Percentiles rank a stretch among this genome's conserved stretches.
phyloP scores from a whole-genome alignment of 2,797 vertebrate genomes.

The Clarias fuscus region DNA sequence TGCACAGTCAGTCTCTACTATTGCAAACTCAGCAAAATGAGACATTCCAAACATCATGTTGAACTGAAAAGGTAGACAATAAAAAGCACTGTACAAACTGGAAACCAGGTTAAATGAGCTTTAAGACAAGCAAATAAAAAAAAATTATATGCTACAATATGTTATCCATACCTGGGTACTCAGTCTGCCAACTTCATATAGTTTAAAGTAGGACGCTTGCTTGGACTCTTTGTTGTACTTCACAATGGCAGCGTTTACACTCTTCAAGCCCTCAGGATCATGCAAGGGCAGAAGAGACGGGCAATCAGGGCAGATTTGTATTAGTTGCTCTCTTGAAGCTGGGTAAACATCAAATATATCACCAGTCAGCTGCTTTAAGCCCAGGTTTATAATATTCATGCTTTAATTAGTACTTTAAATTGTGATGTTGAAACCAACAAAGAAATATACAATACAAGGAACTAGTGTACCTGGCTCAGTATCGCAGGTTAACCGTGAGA shows the following conservation, averaged over 20 bases:
- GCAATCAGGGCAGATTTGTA: slow-evolving; percentile 53
- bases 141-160: too few relatives aligned
- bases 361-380: neutral
- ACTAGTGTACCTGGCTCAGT: slow-evolving; percentile 51
- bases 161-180: slow-evolving; percentile 43
- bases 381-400: neutral
- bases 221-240: slow-evolving; percentile 49
- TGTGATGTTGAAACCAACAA: neutral
- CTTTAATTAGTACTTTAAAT: too few relatives aligned
- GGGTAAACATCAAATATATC: neutral
- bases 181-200: slow-evolving; percentile 60
- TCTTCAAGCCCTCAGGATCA: slow-evolving; percentile 50
- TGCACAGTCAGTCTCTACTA: slow-evolving; percentile 55
- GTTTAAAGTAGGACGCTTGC: slow-evolving; percentile 47
- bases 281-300: slow-evolving; percentile 51
- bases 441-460: too few relatives aligned
- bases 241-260: slow-evolving; percentile 48
- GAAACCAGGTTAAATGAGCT: neutral
- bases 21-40: slow-evolving; percentile 55
- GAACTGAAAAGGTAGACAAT: slow-evolving; percentile 7
- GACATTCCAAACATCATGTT: slow-evolving; percentile 31
- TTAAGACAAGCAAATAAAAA: neutral
- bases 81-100: neutral
- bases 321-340: slow-evolving; percentile 42
- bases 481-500: slow-evolving; percentile 49